Conservation (phyloP, 1,140 invertebrate species). For the Pomacea maculata region DNA sequence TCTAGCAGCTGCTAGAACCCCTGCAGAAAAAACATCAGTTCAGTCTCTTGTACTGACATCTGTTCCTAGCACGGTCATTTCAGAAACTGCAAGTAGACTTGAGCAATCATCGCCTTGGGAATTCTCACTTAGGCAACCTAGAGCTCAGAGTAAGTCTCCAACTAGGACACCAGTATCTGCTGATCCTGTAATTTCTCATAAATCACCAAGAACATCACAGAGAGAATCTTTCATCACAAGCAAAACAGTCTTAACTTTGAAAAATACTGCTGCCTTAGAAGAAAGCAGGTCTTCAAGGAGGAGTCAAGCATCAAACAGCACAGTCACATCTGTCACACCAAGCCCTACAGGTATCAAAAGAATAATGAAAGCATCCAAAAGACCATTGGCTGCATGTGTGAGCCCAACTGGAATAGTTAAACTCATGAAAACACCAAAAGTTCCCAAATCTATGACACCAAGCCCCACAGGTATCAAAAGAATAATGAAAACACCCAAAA, state of each 20-base stretch:
- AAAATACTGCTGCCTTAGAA: too few relatives aligned
- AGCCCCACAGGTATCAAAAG: slow-evolving; percentile 30
- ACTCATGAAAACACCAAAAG: too few relatives aligned
- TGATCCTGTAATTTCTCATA: not conserved
- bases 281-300: too few relatives aligned
- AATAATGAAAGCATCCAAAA: too few relatives aligned
- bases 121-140: not conserved
- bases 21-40: slow-evolving; percentile 17
- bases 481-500: slow-evolving; percentile 35
- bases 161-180: not conserved
- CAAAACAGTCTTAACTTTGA: too few relatives aligned
- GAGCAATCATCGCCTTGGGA: not conserved
- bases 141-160: slow-evolving; percentile 11
- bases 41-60: slow-evolving; percentile 18
- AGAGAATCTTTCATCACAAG: too few relatives aligned
- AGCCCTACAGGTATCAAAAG: too few relatives aligned
- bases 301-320: too few relatives aligned
- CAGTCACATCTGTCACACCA: too few relatives aligned
- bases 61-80: not conserved
- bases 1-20: not conserved
- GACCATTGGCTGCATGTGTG: too few relatives aligned
- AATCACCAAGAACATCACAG: too few relatives aligned
- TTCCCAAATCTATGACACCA: not conserved
- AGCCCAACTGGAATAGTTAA: too few relatives aligned
- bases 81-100: not conserved